A percentile compares a stretch with the other conserved stretches of the same genome.
These are phyloP conservation scores for Sitobion miscanthi DNA, from an alignment of 1,140 invertebrate genomes.

Conservation along the genomic window DNA sequence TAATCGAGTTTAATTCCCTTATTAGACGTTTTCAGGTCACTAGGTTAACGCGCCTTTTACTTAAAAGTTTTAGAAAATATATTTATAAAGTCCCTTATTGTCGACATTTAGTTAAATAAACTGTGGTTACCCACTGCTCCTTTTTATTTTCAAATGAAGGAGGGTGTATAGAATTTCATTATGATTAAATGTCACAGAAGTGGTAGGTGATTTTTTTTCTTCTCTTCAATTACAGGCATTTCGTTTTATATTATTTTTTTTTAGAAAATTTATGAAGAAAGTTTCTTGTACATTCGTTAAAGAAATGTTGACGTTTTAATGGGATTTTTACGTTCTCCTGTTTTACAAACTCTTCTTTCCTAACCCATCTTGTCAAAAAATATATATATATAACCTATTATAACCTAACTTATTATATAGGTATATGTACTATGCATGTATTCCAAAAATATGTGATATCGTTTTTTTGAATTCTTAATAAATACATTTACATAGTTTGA, in stretches of 20 bases:
- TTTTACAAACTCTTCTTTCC: neutral
- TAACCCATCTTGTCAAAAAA: neutral
- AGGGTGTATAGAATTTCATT: constrained; percentile 32
- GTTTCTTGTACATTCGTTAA: constrained; percentile 34
- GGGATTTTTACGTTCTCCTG: constrained; percentile 1
- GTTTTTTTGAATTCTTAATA: neutral
- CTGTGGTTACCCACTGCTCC: neutral
- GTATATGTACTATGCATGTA: neutral
- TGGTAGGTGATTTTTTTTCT: constrained; percentile 7
- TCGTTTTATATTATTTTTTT: neutral
- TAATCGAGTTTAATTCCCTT: constrained; percentile 3
- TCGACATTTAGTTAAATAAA: constrained; percentile 35
- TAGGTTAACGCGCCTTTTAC: neutral
- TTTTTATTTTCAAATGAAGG: constrained; percentile 8
- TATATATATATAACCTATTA: neutral
- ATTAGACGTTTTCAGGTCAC: constrained; percentile 27
- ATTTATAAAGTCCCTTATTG: constrained; percentile 7
- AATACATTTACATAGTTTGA: neutral
- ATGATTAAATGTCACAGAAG: constrained; percentile 43
- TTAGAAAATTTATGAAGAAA: constrained; percentile 22
- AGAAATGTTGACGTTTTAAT: constrained; percentile 44
- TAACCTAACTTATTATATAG: too few species aligned
- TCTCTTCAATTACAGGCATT: constrained; percentile 42
- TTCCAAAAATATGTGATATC: neutral
- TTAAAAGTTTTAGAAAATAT: neutral